Percentiles rank a stretch among this genome's conserved stretches.
These are phyloP conservation scores for Tichodroma muraria DNA, from an alignment of 2,113 vertebrate species.

Conservation along the genomic window DNA sequence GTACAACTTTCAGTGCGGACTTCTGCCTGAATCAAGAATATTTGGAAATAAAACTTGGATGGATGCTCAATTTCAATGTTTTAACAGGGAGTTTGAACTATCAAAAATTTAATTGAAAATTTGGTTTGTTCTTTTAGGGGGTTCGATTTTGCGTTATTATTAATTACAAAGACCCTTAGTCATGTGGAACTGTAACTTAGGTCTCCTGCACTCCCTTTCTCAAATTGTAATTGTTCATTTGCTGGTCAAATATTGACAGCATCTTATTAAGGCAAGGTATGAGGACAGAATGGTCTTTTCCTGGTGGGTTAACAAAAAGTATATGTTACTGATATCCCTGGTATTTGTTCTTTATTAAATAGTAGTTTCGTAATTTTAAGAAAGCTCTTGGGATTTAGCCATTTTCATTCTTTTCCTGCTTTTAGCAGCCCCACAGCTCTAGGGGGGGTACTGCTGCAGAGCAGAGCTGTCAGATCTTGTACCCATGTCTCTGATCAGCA, in stretches of 20 bases:
- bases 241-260: not conserved
- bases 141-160: not conserved
- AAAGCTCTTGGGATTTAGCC: not conserved
- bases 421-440: not conserved
- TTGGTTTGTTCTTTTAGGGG: accelerated
- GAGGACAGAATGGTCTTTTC: not conserved
- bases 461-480: not conserved
- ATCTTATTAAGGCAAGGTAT: not conserved
- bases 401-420: not conserved
- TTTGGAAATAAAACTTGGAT: not conserved
- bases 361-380: not conserved
- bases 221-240: not conserved
- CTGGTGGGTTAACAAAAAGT: not conserved
- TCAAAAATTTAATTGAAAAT: not conserved
- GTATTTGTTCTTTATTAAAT: not conserved
- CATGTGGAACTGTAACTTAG: not conserved
- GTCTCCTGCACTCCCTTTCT: not conserved
- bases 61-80: not conserved
- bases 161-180: not conserved
- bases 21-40: not conserved
- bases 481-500: not conserved
- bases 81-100: not conserved
- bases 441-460: not conserved
- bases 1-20: not conserved
- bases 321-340: not conserved